phyloP scores from a whole-genome alignment of 2,888 invertebrate species.

The Aspidiotus destructor region DNA sequence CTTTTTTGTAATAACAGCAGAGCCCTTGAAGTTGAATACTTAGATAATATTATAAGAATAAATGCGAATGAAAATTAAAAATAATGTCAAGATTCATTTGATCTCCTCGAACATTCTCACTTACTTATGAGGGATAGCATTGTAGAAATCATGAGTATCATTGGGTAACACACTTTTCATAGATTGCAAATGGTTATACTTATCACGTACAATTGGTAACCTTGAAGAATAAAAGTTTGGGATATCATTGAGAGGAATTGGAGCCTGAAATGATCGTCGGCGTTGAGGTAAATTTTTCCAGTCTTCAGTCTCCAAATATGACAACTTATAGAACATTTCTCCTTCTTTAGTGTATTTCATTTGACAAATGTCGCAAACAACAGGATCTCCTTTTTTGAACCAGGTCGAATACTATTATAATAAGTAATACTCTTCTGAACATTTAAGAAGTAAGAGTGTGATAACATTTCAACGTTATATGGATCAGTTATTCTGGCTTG shows the following conservation, averaged over 20 bases:
- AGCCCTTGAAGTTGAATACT: no score
- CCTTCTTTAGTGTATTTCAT: not conserved
- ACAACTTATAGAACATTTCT: constrained; percentile 4
- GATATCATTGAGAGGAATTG: not conserved
- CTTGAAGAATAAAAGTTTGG: not conserved
- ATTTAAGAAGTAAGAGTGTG: constrained; percentile 1
- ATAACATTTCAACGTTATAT: not conserved
- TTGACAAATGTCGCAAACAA: not conserved
- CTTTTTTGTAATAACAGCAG: no score
- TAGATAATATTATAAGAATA: no score
- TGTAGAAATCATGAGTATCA: constrained; percentile 1
- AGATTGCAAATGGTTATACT: not conserved
- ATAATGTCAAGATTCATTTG: no score
- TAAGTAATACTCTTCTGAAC: not conserved
- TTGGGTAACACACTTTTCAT: not conserved
- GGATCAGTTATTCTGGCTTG: not conserved
- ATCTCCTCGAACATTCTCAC: no score
- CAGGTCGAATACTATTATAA: constrained; percentile 9
- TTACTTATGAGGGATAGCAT: not conserved
- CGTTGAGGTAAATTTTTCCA: constrained; percentile 10
- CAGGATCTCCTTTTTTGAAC: not conserved
- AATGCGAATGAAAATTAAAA: no score
- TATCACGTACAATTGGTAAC: not conserved
- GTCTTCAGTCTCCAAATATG: not conserved
- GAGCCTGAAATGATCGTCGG: not conserved